Conservation (phyloP, 2,888 invertebrate genomes). For the Lochmaea crataegi region DNA sequence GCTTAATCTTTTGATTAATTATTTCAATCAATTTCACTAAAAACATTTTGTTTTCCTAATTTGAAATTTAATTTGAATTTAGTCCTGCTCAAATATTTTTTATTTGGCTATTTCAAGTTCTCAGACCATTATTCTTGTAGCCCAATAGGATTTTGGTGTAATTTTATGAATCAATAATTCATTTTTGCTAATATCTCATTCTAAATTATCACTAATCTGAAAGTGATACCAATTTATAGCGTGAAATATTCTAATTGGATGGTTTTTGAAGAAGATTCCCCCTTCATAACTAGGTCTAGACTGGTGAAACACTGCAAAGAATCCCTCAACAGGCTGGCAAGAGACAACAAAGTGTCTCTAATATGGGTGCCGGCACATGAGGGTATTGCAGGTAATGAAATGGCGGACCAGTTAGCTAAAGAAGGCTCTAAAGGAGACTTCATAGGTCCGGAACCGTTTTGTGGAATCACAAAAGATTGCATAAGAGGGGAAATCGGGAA, state of each 20-base stretch:
- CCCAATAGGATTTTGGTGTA: not conserved
- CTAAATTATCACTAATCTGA: not conserved
- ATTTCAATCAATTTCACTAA: constrained; percentile 13
- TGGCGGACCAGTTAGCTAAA: no score
- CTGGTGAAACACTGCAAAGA: no score
- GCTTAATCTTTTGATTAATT: constrained; percentile 20
- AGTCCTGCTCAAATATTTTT: not conserved
- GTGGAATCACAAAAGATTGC: no score
- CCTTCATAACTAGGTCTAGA: no score
- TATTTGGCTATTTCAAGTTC: not conserved
- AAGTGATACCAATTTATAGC: not conserved
- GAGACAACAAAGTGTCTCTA: no score
- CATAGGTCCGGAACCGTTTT: no score
- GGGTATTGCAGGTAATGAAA: no score
- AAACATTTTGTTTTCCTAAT: constrained; percentile 15
- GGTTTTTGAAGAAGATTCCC: not conserved
- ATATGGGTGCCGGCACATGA: no score
- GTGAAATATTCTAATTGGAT: not conserved
- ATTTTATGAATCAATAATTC: not conserved
- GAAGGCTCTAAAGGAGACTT: no score
- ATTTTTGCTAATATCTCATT: not conserved
- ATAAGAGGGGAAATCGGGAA: no score
- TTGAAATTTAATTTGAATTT: constrained; percentile 14
- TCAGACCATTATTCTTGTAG: not conserved
- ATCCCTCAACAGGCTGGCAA: no score